Percentiles rank a stretch among this genome's conserved stretches.
Conservation (phyloP, 35 echinoderm and acorn worm genomes). For the Nesometra sesokonis region DNA sequence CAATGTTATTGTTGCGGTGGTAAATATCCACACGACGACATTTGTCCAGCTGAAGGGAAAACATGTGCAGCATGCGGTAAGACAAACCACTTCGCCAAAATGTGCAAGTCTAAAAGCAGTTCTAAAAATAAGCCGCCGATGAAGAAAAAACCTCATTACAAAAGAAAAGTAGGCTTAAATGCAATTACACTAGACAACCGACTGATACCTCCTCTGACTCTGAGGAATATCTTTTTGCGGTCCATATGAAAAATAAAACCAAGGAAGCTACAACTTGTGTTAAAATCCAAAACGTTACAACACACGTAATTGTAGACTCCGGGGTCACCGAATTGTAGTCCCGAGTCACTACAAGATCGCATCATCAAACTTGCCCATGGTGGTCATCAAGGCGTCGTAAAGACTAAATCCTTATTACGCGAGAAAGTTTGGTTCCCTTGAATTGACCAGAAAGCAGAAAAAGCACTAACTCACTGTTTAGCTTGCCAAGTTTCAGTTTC, state of each 20-base stretch:
- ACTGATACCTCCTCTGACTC: no score
- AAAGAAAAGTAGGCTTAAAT: no score
- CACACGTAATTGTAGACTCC: no score
- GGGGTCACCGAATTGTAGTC: background rate
- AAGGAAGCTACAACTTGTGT: no score
- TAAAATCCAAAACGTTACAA: no score
- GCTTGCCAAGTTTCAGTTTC: background rate
- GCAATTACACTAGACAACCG: no score
- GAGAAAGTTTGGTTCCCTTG: slow-evolving; percentile 34
- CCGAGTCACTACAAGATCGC: background rate
- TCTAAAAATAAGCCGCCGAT: background rate
- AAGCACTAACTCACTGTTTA: slow-evolving; percentile 6
- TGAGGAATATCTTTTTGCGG: no score
- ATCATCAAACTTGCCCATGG: background rate
- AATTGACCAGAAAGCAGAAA: slow-evolving; percentile 26
- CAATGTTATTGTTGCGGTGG: background rate
- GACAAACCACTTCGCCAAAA: slow-evolving; percentile 13
- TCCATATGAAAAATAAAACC: no score
- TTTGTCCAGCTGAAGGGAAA: background rate
- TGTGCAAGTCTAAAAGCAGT: background rate
- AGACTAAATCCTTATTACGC: background rate
- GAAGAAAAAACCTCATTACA: no score
- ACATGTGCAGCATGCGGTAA: slow-evolving; percentile 16
- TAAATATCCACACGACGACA: background rate
- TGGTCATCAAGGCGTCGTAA: no score